phyloP scores from a whole-genome alignment of 1,140 invertebrate species.

The Lepidurus apus region DNA sequence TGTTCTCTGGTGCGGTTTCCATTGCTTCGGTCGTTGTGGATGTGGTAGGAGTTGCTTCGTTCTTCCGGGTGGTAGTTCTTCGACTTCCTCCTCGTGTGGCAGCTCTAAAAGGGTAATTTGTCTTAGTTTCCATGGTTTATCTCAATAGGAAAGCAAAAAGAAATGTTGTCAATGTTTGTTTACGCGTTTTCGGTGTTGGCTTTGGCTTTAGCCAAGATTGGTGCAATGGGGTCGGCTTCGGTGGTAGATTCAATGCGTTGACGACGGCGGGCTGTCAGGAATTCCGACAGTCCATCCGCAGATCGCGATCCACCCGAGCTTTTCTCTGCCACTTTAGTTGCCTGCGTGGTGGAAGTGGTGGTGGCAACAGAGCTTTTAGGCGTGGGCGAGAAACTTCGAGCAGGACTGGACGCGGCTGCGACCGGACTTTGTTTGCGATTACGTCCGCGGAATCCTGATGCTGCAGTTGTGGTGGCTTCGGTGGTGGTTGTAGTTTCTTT shows the following conservation, averaged over 20 bases:
- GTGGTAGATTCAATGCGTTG: slow-evolving; percentile 11
- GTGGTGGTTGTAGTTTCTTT: background rate
- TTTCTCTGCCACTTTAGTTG: background rate
- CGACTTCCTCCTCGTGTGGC: background rate
- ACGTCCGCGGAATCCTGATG: background rate
- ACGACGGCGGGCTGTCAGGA: slow-evolving; percentile 16
- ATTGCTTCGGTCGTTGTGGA: background rate
- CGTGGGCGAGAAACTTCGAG: background rate
- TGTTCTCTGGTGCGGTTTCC: background rate
- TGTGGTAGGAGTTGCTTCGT: background rate
- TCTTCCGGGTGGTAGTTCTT: background rate
- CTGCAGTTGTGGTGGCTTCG: background rate
- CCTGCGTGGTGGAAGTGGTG: background rate
- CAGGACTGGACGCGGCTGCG: background rate
- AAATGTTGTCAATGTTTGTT: background rate
- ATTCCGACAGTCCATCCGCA: slow-evolving; percentile 2
- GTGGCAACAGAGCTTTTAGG: background rate
- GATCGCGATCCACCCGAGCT: background rate
- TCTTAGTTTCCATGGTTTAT: background rate
- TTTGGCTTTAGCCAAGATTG: slow-evolving; percentile 1
- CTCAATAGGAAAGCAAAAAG: too few relatives aligned
- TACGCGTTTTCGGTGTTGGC: background rate
- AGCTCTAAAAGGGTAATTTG: background rate
- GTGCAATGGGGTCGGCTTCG: slow-evolving; percentile 23
- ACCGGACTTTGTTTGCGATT: background rate